These are phyloP conservation scores for Lasioglossum pauxillum DNA, from an alignment of 2,888 invertebrate species.

Conservation along the genomic window DNA sequence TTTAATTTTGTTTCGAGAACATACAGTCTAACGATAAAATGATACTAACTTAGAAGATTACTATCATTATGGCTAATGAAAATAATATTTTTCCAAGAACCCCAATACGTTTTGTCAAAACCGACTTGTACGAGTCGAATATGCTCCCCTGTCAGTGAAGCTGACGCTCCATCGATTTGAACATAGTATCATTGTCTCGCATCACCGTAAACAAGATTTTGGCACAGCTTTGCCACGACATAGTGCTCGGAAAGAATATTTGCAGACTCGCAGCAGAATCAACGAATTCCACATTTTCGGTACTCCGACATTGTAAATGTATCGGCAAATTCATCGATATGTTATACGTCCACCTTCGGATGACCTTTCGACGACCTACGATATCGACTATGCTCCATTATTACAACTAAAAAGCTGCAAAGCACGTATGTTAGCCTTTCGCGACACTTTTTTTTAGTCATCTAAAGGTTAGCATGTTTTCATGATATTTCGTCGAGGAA, in stretches of 20 bases:
- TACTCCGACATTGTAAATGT: not conserved
- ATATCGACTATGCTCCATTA: not conserved
- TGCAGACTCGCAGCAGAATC: not conserved
- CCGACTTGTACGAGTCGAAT: not conserved
- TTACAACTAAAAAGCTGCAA: not conserved
- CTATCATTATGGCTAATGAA: not conserved
- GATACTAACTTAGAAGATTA: not conserved
- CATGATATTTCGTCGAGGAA: not conserved
- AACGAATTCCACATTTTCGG: not conserved
- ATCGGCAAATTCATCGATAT: slow-evolving; percentile 1
- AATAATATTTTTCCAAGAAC: not conserved
- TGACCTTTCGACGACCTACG: slow-evolving; percentile 8
- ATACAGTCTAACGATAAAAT: not conserved
- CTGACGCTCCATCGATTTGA: not conserved
- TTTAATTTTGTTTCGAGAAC: not conserved
- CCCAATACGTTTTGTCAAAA: not conserved
- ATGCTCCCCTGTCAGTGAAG: not conserved
- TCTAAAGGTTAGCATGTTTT: not conserved
- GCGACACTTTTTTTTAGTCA: not conserved
- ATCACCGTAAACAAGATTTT: not conserved
- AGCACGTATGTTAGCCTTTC: not conserved
- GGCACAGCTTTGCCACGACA: not conserved
- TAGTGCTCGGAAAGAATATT: not conserved
- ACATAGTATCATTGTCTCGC: not conserved
- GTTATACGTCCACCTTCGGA: slow-evolving; percentile 1